A percentile compares a stretch with the other conserved stretches of the same genome.
These are phyloP conservation scores for Sorex fumeus DNA, from an alignment of 2,113 vertebrate genomes.

Conservation along the genomic window DNA sequence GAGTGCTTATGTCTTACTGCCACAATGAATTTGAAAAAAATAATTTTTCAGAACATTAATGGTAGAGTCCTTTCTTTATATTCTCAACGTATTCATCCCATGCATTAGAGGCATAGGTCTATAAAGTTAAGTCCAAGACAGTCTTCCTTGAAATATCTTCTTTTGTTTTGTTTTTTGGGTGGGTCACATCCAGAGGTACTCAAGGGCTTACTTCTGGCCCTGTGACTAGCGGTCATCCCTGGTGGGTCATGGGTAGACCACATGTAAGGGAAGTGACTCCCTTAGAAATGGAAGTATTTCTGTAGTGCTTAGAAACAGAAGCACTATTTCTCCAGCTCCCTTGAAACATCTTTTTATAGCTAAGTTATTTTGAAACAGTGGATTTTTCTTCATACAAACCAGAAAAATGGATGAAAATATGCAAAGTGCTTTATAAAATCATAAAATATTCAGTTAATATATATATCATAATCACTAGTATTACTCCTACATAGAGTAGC, in stretches of 20 bases:
- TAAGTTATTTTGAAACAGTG: conserved; percentile 43
- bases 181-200: background rate
- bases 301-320: too few relatives aligned
- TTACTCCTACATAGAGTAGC: conserved; percentile 3
- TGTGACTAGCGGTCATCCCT: too few relatives aligned
- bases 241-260: too few relatives aligned
- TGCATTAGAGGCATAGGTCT: background rate
- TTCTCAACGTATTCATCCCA: conserved; percentile 23
- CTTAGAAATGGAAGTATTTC: too few relatives aligned
- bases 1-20: background rate
- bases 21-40: conserved; percentile 19
- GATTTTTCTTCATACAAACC: conserved; percentile 25
- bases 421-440: conserved; percentile 7
- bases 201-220: too few relatives aligned
- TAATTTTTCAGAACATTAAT: conserved; percentile 54
- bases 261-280: too few relatives aligned
- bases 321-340: too few relatives aligned
- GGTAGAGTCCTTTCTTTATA: conserved; percentile 40
- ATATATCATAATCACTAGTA: conserved; percentile 17
- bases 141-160: conserved; percentile 51
- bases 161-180: background rate
- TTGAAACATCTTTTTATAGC: too few relatives aligned
- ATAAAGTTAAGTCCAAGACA: conserved; percentile 17
- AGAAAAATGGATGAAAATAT: conserved; percentile 55
- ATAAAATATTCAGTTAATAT: conserved; percentile 21